Evolutionary conservation across 2,797 vertebrate species (phyloP), one percentile per base, ranked within the genome.

Genomic region (Melanotaenia boesemani): DNA sequence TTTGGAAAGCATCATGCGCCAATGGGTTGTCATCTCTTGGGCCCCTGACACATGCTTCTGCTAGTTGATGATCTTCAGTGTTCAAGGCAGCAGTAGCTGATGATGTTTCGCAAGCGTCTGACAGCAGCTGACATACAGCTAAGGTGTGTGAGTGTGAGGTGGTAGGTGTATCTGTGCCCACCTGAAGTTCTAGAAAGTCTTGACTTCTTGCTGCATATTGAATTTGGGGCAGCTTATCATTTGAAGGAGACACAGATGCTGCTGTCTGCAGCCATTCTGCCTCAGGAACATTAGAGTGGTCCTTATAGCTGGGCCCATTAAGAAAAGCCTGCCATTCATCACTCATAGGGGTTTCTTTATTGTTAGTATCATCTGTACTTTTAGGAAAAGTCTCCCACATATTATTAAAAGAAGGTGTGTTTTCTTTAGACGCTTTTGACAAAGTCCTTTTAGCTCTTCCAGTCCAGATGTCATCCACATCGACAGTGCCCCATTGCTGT

Each of bases 231-330:
- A 69, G 74, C 70, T 73, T 83, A 36, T 82, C 67, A 36, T 89
- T 88, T 9, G 87, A 87, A 39, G 87, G 86, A n/a, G 86, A 89
- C 66, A 93, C 86, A 0, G 76, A 88, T 0, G 88, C 72, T 4
- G 92, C 91, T 48, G 81, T 87, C 88, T 93, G 93, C 76, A 91
- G 84, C 90, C 91, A 92, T 18, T 91, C 91, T 54, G 93, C 88
- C 74, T 94, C 90, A 0, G 88, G 80, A 63, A 92, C 76, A 20
- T 24, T 57, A 12, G 84, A 76, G 30, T 79, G 82, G 41, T 85
- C 83, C 56, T 61, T 62, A 44, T 63, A 70, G 69, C 78, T 65
- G 0, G 83, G 71, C 63, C 79, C 83, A 52, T 87, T 84, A 50
- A 93, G 86, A 76, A 94, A 94, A 36, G 79, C 85, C 80, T 92